These are phyloP conservation scores for Stichopus horrens DNA, from an alignment of 53 echinoderm and acorn worm species.

Conservation along the genomic window DNA sequence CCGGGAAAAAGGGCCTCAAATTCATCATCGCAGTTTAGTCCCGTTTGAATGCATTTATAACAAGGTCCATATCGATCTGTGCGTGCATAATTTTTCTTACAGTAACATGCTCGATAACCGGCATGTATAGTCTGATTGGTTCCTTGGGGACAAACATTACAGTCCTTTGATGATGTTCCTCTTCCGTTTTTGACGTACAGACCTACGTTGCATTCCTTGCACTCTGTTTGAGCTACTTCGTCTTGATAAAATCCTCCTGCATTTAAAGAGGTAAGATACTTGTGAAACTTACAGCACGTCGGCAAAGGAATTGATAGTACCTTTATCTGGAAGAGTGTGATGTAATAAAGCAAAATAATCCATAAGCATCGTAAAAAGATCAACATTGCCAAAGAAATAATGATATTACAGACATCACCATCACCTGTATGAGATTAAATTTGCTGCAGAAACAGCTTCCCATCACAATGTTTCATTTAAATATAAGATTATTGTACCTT, in stretches of 20 bases:
- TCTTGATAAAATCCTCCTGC: conserved; percentile 28
- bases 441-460: no score
- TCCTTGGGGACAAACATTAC: conserved; percentile 23
- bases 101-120: conserved; percentile 27
- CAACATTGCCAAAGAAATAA: no score
- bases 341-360: no score
- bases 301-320: no score
- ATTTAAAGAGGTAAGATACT: neutral
- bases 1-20: neutral
- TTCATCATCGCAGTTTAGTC: neutral
- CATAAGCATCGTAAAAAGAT: no score
- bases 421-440: no score
- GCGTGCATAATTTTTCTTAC: neutral
- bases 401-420: no score
- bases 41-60: neutral
- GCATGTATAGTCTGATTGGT: conserved; percentile 18
- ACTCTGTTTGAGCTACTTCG: neutral
- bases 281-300: no score
- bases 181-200: neutral
- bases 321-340: no score
- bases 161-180: neutral
- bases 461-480: no score
- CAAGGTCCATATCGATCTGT: neutral
- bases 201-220: neutral
- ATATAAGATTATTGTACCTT: no score